Evolutionary conservation across 1,140 invertebrate species (phyloP).

Genomic region (Bombus sibiricus): DNA sequence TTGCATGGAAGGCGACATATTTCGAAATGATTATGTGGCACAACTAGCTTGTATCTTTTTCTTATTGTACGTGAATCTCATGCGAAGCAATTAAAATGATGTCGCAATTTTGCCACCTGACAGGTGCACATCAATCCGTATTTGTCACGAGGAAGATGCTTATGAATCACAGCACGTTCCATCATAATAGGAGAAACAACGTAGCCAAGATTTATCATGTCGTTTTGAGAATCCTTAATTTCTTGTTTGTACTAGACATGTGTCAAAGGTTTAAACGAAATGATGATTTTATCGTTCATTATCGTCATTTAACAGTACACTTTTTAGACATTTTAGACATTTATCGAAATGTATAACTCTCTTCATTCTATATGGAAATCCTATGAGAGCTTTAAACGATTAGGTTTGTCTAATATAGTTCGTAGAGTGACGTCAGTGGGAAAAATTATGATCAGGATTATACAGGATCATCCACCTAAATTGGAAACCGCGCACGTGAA

Average conservation of each 20-base stretch:
- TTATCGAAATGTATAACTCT: not conserved
- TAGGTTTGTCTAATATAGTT: not conserved
- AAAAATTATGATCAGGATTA: not conserved
- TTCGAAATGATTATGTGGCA: not conserved
- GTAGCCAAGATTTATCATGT: not conserved
- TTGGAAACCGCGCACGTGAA: too few species aligned
- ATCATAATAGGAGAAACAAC: not conserved
- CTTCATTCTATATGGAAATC: not conserved
- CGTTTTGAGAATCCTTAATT: not conserved
- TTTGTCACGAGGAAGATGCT: not conserved
- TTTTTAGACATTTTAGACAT: not conserved
- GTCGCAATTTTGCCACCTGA: conserved; percentile 31
- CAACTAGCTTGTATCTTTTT: not conserved
- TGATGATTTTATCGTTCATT: not conserved
- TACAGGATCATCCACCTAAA: not conserved
- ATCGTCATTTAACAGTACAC: not conserved
- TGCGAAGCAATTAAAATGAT: not conserved
- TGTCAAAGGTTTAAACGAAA: not conserved
- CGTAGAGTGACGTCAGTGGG: not conserved
- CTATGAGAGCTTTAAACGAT: too few species aligned
- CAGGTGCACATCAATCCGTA: not conserved
- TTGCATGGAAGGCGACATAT: not conserved
- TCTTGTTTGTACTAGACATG: too few species aligned
- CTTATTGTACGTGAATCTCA: not conserved
- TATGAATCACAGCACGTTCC: not conserved